Evolutionary conservation across 1,140 invertebrate species (phyloP), one percentile per base, ranked within the genome.

Genomic region (Oreohelix idahoensis): DNA sequence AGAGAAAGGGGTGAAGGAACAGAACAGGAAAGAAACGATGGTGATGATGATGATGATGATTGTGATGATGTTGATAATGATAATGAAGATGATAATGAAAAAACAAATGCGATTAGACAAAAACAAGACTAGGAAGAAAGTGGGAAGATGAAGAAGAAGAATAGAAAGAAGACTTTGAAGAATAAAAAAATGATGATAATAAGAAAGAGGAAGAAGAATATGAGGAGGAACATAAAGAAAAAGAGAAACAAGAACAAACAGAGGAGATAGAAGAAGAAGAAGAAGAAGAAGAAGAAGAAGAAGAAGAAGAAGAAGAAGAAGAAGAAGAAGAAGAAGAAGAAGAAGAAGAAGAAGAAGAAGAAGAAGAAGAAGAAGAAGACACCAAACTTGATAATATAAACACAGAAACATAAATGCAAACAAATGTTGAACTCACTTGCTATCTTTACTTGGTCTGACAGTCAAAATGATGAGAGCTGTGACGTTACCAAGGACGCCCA

Each of bases 401-500:
- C 20, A 58, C 4, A 58, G 10, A 58, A 58, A 58, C 4, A 58
- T 58, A 58, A 58, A 58, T 26, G 2, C 1, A 15, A 58, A 58
- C 23, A 15, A 26, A 4, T 58, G n/a, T n/a, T n/a, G 1, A 2
- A 81, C 80, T 82, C 42, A 82, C 80, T 45, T 73, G 49, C 70
- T 75, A 49, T 74, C 45, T 45, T 82, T 82, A 66, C 80, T 82
- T 36, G 80, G 80, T 45, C 36, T 74, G 45, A 82, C 69, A 4
- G 80, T 74, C 58, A 82, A 36, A 36, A 82, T 75, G 63, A 82
- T 53, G 13, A 82, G 71, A 39, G 80, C 80, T 11, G 51, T 49
- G 20, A 82, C 49, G 38, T 82, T 82, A 20, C 80, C 80, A 10
- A 82, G 23, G n/a, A 82, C 80, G 17, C 80, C 80, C 1, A 82